Evolutionary conservation across 2,888 invertebrate species (phyloP).

Genomic region (Allygus modestus): DNA sequence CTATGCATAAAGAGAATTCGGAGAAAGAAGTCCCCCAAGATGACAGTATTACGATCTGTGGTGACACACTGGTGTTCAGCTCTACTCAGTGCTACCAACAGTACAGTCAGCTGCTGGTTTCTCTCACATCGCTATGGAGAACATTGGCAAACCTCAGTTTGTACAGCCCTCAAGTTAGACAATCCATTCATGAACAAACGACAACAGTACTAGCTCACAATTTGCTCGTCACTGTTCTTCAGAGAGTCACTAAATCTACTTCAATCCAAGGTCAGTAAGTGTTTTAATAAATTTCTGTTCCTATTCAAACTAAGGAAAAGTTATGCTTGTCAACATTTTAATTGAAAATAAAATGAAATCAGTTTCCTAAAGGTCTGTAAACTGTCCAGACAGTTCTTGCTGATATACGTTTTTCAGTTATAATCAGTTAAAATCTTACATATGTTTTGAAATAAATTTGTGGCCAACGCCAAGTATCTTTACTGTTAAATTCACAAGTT

Average conservation of each 20-base stretch:
- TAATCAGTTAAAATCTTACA: too few relatives aligned
- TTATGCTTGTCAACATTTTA: too few relatives aligned
- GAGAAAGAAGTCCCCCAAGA: background rate
- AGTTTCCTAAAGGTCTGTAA: too few relatives aligned
- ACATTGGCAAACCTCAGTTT: slow-evolving; percentile 77
- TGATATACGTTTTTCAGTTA: too few relatives aligned
- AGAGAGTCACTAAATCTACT: slow-evolving; percentile 36
- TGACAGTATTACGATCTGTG: slow-evolving; percentile 6
- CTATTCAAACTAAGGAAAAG: background rate
- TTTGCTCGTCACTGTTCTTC: slow-evolving; percentile 74
- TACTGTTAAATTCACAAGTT: too few relatives aligned
- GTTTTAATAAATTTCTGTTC: slow-evolving; percentile 2
- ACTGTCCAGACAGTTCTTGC: too few relatives aligned
- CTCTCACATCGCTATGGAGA: slow-evolving; percentile 77
- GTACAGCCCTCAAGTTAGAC: slow-evolving; percentile 78
- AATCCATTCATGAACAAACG: slow-evolving; percentile 74
- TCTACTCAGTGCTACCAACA: slow-evolving; percentile 59
- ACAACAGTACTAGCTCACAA: slow-evolving; percentile 75
- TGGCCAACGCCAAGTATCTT: too few relatives aligned
- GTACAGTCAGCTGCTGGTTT: slow-evolving; percentile 74
- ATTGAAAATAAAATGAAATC: too few relatives aligned
- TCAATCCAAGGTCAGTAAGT: slow-evolving; percentile 55
- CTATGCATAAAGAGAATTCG: background rate
- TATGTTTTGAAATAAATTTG: too few relatives aligned
- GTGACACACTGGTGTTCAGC: slow-evolving; percentile 39